Evolutionary conservation across 2,797 vertebrate species (phyloP).

Genomic region (Gambelia wislizenii): DNA sequence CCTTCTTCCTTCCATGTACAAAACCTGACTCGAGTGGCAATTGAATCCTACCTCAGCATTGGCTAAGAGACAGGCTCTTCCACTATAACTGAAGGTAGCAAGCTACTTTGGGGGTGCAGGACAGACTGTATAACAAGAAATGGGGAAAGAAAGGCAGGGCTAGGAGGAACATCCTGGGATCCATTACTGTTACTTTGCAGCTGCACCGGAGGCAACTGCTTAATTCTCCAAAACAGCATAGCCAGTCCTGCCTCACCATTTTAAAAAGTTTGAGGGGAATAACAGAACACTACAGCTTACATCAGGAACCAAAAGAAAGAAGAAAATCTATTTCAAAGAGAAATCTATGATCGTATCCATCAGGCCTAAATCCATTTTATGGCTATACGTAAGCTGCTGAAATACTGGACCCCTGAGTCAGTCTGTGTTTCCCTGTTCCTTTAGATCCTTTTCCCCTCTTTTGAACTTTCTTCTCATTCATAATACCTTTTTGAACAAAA

Average conservation of each 20-base stretch:
- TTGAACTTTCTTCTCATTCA: conserved; percentile 20
- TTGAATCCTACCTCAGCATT: not conserved
- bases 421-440: not conserved
- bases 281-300: not conserved
- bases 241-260: not conserved
- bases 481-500: not conserved
- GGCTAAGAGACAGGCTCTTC: not conserved
- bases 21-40: not conserved
- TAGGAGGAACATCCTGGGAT: too few species aligned
- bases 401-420: not conserved
- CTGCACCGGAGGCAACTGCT: too few species aligned
- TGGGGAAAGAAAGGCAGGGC: too few species aligned
- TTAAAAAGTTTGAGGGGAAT: not conserved
- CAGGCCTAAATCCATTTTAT: not conserved
- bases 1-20: not conserved
- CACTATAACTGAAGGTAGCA: not conserved
- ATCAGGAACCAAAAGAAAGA: not conserved
- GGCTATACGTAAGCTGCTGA: not conserved
- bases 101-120: not conserved
- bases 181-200: too few species aligned
- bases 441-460: not conserved
- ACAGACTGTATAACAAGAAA: too few species aligned
- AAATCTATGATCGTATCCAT: not conserved
- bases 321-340: not conserved
- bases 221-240: too few species aligned